Base-by-base conservation (phyloP, 2,888 invertebrate genomes). In the Hermaeophaga mercurialis region DNA sequence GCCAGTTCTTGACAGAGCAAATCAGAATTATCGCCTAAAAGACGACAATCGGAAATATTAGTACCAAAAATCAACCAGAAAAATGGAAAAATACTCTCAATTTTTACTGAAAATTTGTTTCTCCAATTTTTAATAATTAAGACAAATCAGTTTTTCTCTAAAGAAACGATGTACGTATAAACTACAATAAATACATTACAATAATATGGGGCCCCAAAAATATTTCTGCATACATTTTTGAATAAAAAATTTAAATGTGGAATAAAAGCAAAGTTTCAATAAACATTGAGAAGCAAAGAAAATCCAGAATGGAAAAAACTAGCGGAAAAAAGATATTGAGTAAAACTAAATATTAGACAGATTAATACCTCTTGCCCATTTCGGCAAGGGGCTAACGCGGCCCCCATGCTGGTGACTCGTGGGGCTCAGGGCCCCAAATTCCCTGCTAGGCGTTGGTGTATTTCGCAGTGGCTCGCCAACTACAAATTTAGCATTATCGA, bases 341-440 rank as follows among this genome's bases (percentile, higher is more conserved):
- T 17, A 19, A 45, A 45, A 34, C 38, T 19, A 17, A n/a, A 44
- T 15, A 22, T 18, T 9, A 39, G 17, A 38, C 14, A 12, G 12
- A 19, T 22, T 62, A 59, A 69, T 83, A 83, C 83, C 83, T 81
- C 82, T 77, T 54, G 82, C 81, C 82, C 82, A 82, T 72, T 80
- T 81, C 52, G 84, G 84, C 66, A 84, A 77, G 47, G 84, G 82
- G 72, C 82, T 82, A 72, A 81, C 70, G 54, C 81, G 76, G 43
- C 43, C 43, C 54, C 81, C 75, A 44, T 72, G 77, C 60, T 75
- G 77, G 46, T 73, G 72, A 58, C 75, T 70, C 54, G 80, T 78
- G 62, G 80, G 79, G 67, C 78, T 80, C 59, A 78, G 72, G 46
- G 76, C 72, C 66, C 78, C 77, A 66, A 74, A 72, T 71, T 78